Evolutionary conservation across 2,113 vertebrate genomes (phyloP).

Genomic region (Epinephelus fuscoguttatus): DNA sequence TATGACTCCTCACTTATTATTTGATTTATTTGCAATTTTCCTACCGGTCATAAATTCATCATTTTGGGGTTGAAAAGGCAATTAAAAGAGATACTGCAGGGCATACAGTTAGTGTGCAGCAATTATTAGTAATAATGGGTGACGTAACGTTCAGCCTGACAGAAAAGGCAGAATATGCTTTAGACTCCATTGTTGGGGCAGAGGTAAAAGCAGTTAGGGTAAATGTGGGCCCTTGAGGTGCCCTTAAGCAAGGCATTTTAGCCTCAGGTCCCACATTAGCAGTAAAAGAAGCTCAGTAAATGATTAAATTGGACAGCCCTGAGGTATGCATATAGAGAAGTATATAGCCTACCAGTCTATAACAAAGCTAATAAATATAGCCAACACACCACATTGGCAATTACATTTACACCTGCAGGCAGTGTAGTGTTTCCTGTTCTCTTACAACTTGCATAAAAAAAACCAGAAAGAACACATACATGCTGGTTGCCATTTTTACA

Average conservation of each 20-base stretch:
- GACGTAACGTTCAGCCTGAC: background rate
- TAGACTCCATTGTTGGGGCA: background rate
- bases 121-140: background rate
- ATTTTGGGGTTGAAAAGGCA: background rate
- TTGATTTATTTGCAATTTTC: conserved; percentile 10
- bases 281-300: too few relatives aligned
- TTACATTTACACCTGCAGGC: background rate
- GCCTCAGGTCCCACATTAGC: background rate
- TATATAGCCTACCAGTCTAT: background rate
- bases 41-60: background rate
- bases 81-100: background rate
- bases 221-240: background rate
- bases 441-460: background rate
- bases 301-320: background rate
- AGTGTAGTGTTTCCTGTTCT: background rate
- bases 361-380: background rate
- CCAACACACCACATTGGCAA: background rate
- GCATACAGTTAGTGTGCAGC: background rate
- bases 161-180: background rate
- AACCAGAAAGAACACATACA: background rate
- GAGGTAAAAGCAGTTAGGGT: background rate
- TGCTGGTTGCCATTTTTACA: too few relatives aligned
- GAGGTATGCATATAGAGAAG: background rate
- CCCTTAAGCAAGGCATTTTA: background rate
- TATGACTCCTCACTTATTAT: background rate